phyloP scores from a whole-genome alignment of 2,888 invertebrate genomes.

The Nomada flava region DNA sequence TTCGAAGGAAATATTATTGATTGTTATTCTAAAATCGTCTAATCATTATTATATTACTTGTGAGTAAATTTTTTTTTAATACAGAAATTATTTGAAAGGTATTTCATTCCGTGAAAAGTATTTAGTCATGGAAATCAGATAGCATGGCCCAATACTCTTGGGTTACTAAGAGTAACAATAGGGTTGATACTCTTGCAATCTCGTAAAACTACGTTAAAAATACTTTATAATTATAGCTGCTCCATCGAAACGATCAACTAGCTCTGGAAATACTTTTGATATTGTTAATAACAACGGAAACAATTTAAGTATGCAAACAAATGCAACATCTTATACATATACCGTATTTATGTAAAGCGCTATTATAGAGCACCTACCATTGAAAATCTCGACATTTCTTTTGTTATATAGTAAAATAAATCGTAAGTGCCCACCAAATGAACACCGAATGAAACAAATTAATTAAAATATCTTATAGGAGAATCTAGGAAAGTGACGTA shows the following conservation, averaged over 20 bases:
- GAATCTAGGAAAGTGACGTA: background rate
- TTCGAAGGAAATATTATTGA: no score
- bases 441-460: no score
- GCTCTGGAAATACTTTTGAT: background rate
- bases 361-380: background rate
- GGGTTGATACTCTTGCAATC: background rate
- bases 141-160: no score
- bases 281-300: background rate
- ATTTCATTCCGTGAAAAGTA: no score
- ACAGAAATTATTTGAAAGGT: no score
- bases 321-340: background rate
- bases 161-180: no score
- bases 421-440: background rate
- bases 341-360: no score
- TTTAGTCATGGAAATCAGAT: background rate
- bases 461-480: no score
- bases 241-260: background rate
- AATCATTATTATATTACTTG: background rate
- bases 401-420: background rate
- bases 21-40: no score
- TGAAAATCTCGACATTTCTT: background rate
- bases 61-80: background rate
- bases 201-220: background rate
- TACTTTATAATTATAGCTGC: background rate
- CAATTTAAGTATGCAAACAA: background rate